Base-by-base conservation (phyloP, 2,113 vertebrate species). In the Callopanchax toddi region DNA sequence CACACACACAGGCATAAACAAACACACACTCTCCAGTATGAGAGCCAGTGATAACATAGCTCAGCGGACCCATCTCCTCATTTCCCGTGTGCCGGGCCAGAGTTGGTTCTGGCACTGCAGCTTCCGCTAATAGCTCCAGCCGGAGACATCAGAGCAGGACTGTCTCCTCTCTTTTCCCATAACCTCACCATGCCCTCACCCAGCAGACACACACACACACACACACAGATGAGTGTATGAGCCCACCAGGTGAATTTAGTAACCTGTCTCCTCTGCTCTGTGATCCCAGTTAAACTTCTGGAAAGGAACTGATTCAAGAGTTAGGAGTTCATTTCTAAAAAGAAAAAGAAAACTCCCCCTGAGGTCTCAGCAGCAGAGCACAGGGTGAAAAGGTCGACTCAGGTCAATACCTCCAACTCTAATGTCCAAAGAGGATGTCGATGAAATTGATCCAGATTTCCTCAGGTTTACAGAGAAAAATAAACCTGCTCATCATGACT, bases 61-160 rank as follows among this genome's bases (percentile, higher is more conserved):
- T 86, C 82, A 78, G 71, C 11, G 7, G 68, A 71, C 67, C 40
- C 69, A 70, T 78, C 78, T 69, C 66, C 50, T 64, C 55, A 60
- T 73, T 86, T 83, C 86, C 86, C 78, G 34, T 87, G 60, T 81
- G 72, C 71, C 66, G 60, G 60, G 80, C 75, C 81, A 86, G 56
- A 86, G 86, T 89, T 89, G 81, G 81, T 89, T 89, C 84, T 89
- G 88, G 89, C 86, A 82, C 74, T n/a, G 63, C 71, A 71, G 85
- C 71, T 87, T 88, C 83, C 78, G 84, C 70, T 65, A 48, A 65
- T 68, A 79, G 71, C 57, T 75, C 67, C 77, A 70, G 76, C 61
- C 82, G 77, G 70, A 82, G 65, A 77, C 62, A 86, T 71, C 64
- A 81, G 73, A 69, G 68, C 58, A 81, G 49, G 56, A 76, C 74